phyloP scores from a whole-genome alignment of 2,888 invertebrate genomes.

The Drosophila merina region DNA sequence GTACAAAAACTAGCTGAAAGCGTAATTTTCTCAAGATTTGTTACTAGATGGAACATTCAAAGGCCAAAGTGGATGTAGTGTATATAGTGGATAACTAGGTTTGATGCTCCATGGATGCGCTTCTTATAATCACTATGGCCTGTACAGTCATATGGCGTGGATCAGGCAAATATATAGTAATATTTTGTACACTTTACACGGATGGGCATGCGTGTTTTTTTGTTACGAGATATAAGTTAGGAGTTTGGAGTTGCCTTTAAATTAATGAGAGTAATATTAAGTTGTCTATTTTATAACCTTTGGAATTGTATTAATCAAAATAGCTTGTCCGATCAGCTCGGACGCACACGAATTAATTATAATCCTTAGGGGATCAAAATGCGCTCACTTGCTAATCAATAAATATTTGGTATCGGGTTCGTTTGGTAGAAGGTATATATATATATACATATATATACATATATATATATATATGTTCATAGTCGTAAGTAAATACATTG shows the following conservation, averaged over 20 bases:
- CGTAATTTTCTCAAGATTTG: background rate
- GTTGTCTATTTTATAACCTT: background rate
- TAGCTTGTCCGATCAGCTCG: background rate
- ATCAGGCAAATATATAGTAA: background rate
- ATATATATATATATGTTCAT: conserved; percentile 24
- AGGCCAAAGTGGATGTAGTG: background rate
- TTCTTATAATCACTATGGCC: conserved; percentile 7
- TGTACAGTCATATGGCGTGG: conserved; percentile 17
- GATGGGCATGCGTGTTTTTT: conserved; percentile 4
- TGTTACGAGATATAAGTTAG: too few species aligned
- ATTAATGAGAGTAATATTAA: background rate
- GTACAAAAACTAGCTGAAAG: background rate
- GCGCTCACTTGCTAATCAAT: conserved; percentile 31
- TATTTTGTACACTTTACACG: conserved; percentile 9
- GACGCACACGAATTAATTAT: conserved; percentile 17
- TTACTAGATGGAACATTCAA: background rate
- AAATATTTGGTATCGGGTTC: conserved; percentile 8
- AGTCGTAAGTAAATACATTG: conserved; percentile 44
- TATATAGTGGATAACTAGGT: background rate
- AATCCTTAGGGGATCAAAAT: conserved; percentile 37
- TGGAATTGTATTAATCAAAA: conserved; percentile 12
- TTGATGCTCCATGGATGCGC: background rate
- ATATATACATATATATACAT: background rate
- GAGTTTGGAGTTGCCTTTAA: conserved; percentile 1
- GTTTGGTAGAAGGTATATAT: conserved; percentile 14